Evolutionary conservation across 2,888 invertebrate genomes (phyloP).

Genomic region (Microctonus hyperodae): DNA sequence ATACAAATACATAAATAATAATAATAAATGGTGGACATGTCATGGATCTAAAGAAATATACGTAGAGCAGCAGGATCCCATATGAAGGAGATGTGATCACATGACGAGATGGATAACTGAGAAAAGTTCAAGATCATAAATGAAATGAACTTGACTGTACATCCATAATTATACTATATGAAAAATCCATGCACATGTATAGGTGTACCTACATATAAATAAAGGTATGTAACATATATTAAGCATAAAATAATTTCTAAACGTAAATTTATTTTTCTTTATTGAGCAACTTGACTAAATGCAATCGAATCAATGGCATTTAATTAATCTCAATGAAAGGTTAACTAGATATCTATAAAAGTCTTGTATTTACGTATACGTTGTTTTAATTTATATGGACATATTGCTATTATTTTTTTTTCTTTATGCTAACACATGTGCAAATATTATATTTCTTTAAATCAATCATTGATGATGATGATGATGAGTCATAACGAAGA

Average conservation of each 20-base stretch:
- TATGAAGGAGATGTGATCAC: constrained; percentile 15
- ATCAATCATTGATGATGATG: background rate
- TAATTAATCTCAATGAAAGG: background rate
- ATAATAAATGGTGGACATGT: constrained; percentile 10
- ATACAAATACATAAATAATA: background rate
- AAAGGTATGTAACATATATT: too few relatives aligned
- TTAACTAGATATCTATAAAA: background rate
- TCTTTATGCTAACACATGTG: background rate
- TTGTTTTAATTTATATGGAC: background rate
- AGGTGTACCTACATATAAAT: too few relatives aligned
- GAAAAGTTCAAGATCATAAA: constrained; percentile 3
- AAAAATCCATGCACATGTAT: too few relatives aligned
- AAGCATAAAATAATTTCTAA: background rate
- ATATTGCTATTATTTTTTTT: background rate
- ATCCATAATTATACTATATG: too few relatives aligned
- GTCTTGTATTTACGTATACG: background rate
- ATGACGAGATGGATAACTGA: background rate
- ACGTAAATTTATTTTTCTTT: background rate
- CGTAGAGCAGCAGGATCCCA: constrained; percentile 17
- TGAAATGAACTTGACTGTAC: background rate
- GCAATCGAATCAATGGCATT: background rate
- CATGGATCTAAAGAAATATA: constrained; percentile 5
- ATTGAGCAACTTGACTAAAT: background rate
- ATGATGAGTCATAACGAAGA: background rate
- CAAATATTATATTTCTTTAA: background rate